These are phyloP conservation scores for Ophonus ardosiacus DNA, from an alignment of 2,888 invertebrate genomes.

Conservation along the genomic window DNA sequence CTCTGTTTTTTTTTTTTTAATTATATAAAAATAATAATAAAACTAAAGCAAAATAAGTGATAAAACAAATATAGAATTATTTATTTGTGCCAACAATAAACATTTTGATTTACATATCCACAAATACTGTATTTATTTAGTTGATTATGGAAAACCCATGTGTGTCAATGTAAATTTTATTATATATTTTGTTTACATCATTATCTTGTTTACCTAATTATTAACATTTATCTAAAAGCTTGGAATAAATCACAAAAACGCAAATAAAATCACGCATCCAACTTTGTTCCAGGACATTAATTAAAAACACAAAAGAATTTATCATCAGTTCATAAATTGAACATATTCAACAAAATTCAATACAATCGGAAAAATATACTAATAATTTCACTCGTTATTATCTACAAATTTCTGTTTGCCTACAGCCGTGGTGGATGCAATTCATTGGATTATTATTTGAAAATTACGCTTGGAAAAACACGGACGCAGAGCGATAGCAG, in stretches of 20 bases:
- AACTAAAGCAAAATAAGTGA: background rate
- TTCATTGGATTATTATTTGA: conserved; percentile 56
- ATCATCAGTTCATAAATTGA: conserved; percentile 46
- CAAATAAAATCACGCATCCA: background rate
- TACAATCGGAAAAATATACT: conserved; percentile 48
- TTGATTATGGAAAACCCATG: background rate
- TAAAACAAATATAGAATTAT: background rate
- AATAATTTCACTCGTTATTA: conserved; percentile 47
- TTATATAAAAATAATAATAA: background rate
- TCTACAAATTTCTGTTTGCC: conserved; percentile 42
- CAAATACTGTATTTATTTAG: background rate
- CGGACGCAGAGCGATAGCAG: conserved; percentile 20
- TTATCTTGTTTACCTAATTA: background rate
- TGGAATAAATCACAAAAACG: background rate
- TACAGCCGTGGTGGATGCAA: background rate
- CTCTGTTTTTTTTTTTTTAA: too few species aligned
- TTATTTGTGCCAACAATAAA: background rate
- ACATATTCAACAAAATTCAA: conserved; percentile 41
- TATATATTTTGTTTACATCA: conserved; percentile 5
- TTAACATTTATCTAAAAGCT: background rate
- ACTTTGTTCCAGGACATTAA: conserved; percentile 12
- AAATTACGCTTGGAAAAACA: conserved; percentile 60
- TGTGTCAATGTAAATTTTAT: background rate
- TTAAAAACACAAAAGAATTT: conserved; percentile 35
- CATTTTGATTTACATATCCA: background rate